Evolutionary conservation across 1,140 invertebrate species (phyloP).

Genomic region (Sycobia sp.): DNA sequence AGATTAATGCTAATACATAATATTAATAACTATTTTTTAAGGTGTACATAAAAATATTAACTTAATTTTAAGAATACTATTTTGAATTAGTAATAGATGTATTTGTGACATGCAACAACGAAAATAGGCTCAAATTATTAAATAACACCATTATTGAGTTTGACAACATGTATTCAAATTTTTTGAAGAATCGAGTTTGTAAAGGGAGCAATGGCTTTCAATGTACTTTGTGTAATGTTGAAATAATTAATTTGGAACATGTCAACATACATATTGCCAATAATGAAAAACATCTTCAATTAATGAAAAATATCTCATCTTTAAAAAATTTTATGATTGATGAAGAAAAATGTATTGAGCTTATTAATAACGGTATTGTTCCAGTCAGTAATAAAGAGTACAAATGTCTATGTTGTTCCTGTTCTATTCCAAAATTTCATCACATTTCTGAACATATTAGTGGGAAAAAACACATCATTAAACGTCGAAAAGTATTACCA

Average conservation of each 20-base stretch:
- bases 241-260: not conserved
- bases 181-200: constrained; percentile 22
- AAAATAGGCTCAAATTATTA: not conserved
- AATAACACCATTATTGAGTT: not conserved
- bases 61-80: not conserved
- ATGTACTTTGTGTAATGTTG: constrained; percentile 9
- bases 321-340: constrained; percentile 10
- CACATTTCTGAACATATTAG: constrained; percentile 20
- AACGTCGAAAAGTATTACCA: not conserved
- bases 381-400: constrained; percentile 8
- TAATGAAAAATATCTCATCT: not conserved
- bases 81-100: constrained; percentile 1
- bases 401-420: constrained; percentile 20
- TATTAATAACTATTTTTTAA: not conserved
- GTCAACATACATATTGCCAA: not conserved
- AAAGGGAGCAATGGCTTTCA: not conserved
- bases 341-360: constrained; percentile 6
- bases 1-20: not conserved
- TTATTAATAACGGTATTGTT: constrained; percentile 24
- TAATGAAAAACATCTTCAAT: constrained; percentile 6
- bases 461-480: constrained; percentile 23
- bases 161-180: constrained; percentile 6
- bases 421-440: constrained; percentile 13
- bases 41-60: not conserved
- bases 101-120: constrained; percentile 12